Conservation (phyloP, 2,888 invertebrate genomes). For the Sarcophaga variegata region DNA sequence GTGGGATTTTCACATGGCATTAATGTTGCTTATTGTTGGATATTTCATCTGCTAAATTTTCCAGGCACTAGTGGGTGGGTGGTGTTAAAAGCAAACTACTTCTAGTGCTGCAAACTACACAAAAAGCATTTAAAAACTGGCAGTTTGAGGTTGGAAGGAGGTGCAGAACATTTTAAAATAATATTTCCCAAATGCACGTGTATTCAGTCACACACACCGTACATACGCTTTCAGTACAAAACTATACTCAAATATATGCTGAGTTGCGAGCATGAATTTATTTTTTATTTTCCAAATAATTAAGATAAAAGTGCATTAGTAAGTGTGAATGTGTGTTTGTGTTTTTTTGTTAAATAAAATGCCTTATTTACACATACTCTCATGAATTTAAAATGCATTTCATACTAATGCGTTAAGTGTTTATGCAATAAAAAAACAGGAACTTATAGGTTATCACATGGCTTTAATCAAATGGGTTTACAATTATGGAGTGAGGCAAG, state of each 20-base stretch:
- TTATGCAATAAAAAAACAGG: background rate
- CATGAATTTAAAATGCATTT: conserved; percentile 47
- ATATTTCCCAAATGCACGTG: conserved; percentile 34
- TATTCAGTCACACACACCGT: conserved; percentile 2
- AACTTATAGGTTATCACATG: background rate
- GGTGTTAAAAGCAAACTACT: background rate
- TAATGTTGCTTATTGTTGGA: conserved; percentile 55
- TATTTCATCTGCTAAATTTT: conserved; percentile 53
- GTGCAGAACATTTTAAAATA: conserved; percentile 13
- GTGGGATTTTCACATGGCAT: conserved; percentile 70
- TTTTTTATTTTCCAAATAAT: background rate
- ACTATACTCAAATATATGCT: background rate
- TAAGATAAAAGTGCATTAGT: background rate
- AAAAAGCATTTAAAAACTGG: background rate
- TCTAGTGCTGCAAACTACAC: background rate
- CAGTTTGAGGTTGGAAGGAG: background rate
- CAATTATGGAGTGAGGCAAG: too few relatives aligned
- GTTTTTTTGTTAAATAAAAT: conserved; percentile 18
- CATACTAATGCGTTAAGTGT: conserved; percentile 17
- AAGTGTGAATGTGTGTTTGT: background rate
- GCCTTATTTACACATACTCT: conserved; percentile 41
- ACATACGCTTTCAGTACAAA: background rate
- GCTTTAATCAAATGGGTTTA: too few relatives aligned
- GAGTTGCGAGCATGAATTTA: background rate
- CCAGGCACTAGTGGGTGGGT: conserved; percentile 51